Base-by-base conservation (phyloP, 1,140 invertebrate species). In the Charaxes varanes region DNA sequence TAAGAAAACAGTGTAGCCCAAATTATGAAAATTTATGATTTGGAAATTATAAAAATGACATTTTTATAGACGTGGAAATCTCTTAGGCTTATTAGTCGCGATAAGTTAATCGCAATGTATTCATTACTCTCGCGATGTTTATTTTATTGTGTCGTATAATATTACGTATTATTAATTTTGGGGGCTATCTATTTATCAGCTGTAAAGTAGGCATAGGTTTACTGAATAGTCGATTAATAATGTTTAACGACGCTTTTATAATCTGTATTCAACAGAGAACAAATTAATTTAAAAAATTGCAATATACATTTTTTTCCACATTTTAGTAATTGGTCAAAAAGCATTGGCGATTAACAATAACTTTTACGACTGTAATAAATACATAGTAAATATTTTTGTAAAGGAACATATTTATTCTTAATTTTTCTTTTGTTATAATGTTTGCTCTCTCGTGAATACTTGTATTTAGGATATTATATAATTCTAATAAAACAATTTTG, bases 361-460 rank as follows among this genome's bases (percentile, higher is more conserved):
- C 21, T 6, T n/a, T 23, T 8, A 23, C 5, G n/a, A 19, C n/a
- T 19, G 5, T 19, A 19, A 23, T 23, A 1, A 23, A 23, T 8
- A 23, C 10, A 23, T 27, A 27, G 10, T 28, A 28, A 28, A 28
- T 15, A 14, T 15, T 7, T n/a, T 14, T 15, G 4, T 12, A 15
- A 28, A 14, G 3, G 14, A 11, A 26, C 24, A 2, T 3, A 10
- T 28, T 1, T 14, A 28, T 28, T 30, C n/a, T n/a, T n/a, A n/a
- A n/a, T n/a, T n/a, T n/a, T n/a, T n/a, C n/a, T n/a, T n/a, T n/a
- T n/a, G n/a, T n/a, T n/a, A n/a, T n/a, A n/a, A n/a, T n/a, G n/a
- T 41, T 31, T 41, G 37, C 41, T 44, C 34, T 51, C 36, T 41
- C 12, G 23, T 45, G 41, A 40, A 51, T 51, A 35, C 41, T 32